phyloP scores from a whole-genome alignment of 1,140 invertebrate species.

The Neodiprion fabricii region DNA sequence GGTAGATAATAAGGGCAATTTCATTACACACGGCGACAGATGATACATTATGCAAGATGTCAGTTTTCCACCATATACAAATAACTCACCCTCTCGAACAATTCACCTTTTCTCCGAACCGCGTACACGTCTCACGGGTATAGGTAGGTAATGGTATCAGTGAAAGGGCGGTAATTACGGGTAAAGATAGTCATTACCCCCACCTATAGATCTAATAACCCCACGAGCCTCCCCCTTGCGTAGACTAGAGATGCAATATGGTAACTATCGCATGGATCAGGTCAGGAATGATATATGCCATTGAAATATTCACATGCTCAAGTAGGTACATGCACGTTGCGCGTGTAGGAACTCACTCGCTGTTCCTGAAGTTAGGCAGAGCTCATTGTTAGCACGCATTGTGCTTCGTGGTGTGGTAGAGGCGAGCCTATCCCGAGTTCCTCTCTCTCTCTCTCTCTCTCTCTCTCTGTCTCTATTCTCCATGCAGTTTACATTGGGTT shows the following conservation, averaged over 20 bases:
- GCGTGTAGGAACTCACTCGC: neutral
- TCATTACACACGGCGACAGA: too few species aligned
- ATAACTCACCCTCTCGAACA: too few species aligned
- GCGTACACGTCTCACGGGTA: too few species aligned
- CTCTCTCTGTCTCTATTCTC: neutral
- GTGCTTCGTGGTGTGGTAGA: neutral
- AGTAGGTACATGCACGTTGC: neutral
- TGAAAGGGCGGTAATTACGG: neutral
- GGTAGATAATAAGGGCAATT: too few species aligned
- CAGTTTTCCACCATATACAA: too few species aligned
- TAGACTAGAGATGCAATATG: neutral
- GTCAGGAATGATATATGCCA: neutral
- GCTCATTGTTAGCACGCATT: neutral
- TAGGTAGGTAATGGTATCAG: too few species aligned
- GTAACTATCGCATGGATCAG: neutral
- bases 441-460: constrained; percentile 4
- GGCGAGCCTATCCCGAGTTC: neutral
- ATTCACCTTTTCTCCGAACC: too few species aligned
- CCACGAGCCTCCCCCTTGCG: neutral
- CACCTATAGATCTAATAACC: neutral
- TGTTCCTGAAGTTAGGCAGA: neutral
- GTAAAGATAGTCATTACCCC: neutral
- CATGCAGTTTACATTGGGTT: constrained; percentile 5
- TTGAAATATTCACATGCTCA: neutral
- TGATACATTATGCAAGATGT: too few species aligned